Evolutionary conservation across 2,113 vertebrate genomes (phyloP), one percentile per base, ranked within the genome.

Genomic region (Tychaedon coryphoeus): DNA sequence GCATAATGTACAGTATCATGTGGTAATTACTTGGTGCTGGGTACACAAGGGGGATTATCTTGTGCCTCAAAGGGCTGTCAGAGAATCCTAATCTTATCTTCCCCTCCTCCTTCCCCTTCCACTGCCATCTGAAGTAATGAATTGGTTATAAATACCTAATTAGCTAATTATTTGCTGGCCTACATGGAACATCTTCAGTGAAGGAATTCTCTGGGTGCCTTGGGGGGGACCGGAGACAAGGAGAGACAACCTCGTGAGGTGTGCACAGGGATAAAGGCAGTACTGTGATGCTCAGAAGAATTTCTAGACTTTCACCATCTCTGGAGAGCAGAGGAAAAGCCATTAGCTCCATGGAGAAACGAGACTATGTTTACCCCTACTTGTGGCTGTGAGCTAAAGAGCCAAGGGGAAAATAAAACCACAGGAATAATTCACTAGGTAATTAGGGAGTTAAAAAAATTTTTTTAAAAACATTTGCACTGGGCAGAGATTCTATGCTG

Each of bases 91-190:
- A 96, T 97, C 96, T 95, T 50, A 20, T 80, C 71, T 89, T 91
- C 62, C 64, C 84, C 61, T 88, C 83, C 81, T 93, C 36, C 70
- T 95, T 92, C 20, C 13, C 28, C 26, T 95, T 92, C 73, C 31
- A 80, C 76, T 89, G 53, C 70, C 65, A 75, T 88, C 25, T 23
- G 83, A 97, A 94, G 80, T 73, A 90, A 96, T 92, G 91, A 95
- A 90, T 90, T 97, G 70, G 31, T 94, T 97, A 92, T 92, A 95
- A 97, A 96, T 96, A 93, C 84, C 92, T 98, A 97, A 98, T 98
- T 97, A 97, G 96, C 94, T 98, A 96, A 97, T 97, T 98, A 97
- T 91, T 97, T 95, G 66, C 70, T 94, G 79, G 81, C 90, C 91
- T 97, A 94, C 54, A 80, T 93, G 92, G 95, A 95, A 93, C 47